Base-by-base conservation (phyloP, 2,888 invertebrate genomes). In the Pristionchus arcanus region DNA sequence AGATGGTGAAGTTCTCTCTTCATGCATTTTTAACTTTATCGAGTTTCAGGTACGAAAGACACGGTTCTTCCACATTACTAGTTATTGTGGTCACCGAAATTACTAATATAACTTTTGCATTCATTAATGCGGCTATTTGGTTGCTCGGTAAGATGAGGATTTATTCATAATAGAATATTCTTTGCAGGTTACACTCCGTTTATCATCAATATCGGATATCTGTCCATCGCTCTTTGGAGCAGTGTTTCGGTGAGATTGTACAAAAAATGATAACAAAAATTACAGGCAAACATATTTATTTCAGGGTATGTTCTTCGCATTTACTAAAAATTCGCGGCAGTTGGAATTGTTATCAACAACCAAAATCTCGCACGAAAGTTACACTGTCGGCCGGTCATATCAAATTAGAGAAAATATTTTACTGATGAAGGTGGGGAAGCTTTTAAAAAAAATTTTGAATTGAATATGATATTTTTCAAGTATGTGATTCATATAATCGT, bases 331-430 rank as follows among this genome's bases (percentile, higher is more conserved):
- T 28, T n/a, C 81, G 4, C 25, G 49, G 4, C 81, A 81, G 2
- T 28, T 81, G 4, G 16, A 81, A 3, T 28, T 11, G n/a, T 16
- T 81, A 2, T 28, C 81, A 15, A 81, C 49, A 53, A 21, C 19
- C 9, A 53, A 28, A 25, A 81, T 81, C 11, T 81, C 49, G 2
- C 49, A 81, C n/a, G 11, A n/a, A 53, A 81, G 34, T 21, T 81
- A 81, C 81, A 81, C 81, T 4, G 81, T 81, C 0, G 53, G 49
- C 2, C 9, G 81, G 13, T 53, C 81, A 9, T 81, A n/a, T n/a
- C 81, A 81, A 28, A 49, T 81, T n/a, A 81, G 81, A 19, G 81
- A 81, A 19, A 81, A 81, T n/a, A 28, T 81, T n/a, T 13, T 81
- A 1, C 49, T 81, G 2, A 81, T 81, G 49, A 42, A 81, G 25